Conservation (phyloP, 2,113 vertebrate species). For the Erythrolamprus reginae region DNA sequence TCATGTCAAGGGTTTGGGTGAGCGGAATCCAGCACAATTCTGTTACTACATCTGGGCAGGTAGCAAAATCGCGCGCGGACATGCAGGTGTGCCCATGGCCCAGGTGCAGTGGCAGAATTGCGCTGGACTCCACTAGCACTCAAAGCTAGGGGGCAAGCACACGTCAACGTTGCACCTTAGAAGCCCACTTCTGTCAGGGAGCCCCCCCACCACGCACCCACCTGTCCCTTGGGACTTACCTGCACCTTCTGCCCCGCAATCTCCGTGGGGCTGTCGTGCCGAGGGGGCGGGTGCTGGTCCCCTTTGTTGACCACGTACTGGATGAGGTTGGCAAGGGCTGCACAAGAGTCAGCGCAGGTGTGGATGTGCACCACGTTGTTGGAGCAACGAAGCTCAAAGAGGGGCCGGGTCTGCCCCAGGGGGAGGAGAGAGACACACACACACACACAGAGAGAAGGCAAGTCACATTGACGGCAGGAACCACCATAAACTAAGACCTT, state of each 20-base stretch:
- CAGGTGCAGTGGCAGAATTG: too few species aligned
- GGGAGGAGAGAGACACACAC: background rate
- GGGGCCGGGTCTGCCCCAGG: constrained; percentile 75
- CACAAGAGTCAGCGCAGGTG: constrained; percentile 88
- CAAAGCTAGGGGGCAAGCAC: too few species aligned
- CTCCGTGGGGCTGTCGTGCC: constrained; percentile 81
- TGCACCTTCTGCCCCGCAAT: constrained; percentile 88
- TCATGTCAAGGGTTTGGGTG: too few species aligned
- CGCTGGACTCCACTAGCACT: too few species aligned
- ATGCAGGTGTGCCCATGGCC: too few species aligned
- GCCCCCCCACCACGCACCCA: background rate
- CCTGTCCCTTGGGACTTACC: constrained; percentile 51
- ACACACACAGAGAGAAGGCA: background rate
- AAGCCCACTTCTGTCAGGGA: too few species aligned
- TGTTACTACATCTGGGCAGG: too few species aligned
- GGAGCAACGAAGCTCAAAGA: constrained; percentile 90
- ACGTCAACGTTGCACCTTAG: too few species aligned
- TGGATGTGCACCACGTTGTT: constrained; percentile 87
- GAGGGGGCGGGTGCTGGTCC: constrained; percentile 82
- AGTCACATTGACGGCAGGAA: background rate
- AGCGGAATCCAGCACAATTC: too few species aligned
- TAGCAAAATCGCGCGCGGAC: too few species aligned
- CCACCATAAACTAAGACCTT: background rate
- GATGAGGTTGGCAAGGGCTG: constrained; percentile 81
- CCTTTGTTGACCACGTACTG: constrained; percentile 83